phyloP scores from a whole-genome alignment of 2,113 vertebrate genomes.

The Vidua macroura region DNA sequence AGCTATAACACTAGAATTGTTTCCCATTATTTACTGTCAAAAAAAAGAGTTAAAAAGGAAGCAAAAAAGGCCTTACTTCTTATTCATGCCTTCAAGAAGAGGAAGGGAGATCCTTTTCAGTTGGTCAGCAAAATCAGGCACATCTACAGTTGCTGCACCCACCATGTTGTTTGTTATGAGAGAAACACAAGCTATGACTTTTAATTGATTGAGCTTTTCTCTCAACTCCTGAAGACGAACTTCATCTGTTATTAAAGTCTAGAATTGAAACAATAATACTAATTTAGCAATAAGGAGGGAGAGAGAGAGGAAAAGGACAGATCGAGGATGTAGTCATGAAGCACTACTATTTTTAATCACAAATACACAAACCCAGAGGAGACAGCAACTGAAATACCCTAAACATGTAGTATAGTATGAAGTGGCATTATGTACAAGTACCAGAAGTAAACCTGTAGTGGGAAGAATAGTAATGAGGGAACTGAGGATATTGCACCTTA shows the following conservation, averaged over 20 bases:
- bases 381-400: background rate
- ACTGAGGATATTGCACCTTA: background rate
- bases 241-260: constrained; percentile 91
- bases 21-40: background rate
- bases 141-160: constrained; percentile 77
- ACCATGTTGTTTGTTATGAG: constrained; percentile 86
- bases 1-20: background rate
- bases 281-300: background rate
- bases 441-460: background rate
- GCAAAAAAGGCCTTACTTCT: constrained; percentile 75
- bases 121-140: constrained; percentile 77
- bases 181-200: constrained; percentile 83
- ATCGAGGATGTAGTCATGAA: background rate
- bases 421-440: background rate
- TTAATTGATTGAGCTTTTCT: constrained; percentile 80
- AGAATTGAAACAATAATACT: constrained; percentile 19
- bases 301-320: background rate
- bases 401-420: background rate
- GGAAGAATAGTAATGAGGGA: background rate
- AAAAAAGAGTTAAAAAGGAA: background rate
- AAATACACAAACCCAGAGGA: background rate
- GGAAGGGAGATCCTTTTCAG: constrained; percentile 85
- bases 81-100: constrained; percentile 88
- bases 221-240: constrained; percentile 83
- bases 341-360: background rate